Percentiles rank a stretch among this genome's conserved stretches.
phyloP scores from a whole-genome alignment of 2,797 vertebrate genomes.

The Pampus argenteus region DNA sequence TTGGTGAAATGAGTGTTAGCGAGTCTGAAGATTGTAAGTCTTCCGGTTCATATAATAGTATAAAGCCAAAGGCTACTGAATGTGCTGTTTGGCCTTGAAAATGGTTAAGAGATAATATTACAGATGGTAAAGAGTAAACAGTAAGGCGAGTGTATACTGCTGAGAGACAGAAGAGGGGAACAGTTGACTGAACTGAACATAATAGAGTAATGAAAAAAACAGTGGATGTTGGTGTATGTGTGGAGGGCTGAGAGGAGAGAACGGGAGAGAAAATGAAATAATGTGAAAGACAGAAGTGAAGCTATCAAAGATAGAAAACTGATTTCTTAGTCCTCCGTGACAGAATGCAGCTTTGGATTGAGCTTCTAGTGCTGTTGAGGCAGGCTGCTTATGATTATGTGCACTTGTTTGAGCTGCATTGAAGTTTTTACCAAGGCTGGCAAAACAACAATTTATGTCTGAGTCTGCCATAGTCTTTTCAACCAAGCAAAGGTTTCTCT shows the following conservation, averaged over 20 bases:
- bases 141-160: slow-evolving; percentile 32
- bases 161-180: slow-evolving; percentile 32
- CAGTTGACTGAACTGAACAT: slow-evolving; percentile 52
- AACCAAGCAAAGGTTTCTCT: slow-evolving; percentile 24
- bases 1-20: slow-evolving; percentile 1
- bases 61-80: neutral
- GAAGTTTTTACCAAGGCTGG: slow-evolving; percentile 48
- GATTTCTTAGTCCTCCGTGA: slow-evolving; percentile 55
- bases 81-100: slow-evolving; percentile 32
- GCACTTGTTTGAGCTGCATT: slow-evolving; percentile 33
- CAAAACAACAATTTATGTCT: slow-evolving; percentile 33
- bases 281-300: slow-evolving; percentile 47
- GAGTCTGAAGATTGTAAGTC: neutral
- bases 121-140: slow-evolving; percentile 33
- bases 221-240: slow-evolving; percentile 12
- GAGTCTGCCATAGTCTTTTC: slow-evolving; percentile 12
- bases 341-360: slow-evolving; percentile 49
- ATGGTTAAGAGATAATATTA: slow-evolving; percentile 19
- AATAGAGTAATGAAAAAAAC: slow-evolving; percentile 59
- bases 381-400: slow-evolving; percentile 46
- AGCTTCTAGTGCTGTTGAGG: slow-evolving; percentile 34
- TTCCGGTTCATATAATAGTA: slow-evolving; percentile 9
- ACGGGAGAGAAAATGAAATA: slow-evolving; percentile 47
- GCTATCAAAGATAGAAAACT: slow-evolving; percentile 56
- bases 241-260: slow-evolving; percentile 8